Evolutionary conservation across 2,888 invertebrate genomes (phyloP).

Genomic region (Dendrolimus houi): DNA sequence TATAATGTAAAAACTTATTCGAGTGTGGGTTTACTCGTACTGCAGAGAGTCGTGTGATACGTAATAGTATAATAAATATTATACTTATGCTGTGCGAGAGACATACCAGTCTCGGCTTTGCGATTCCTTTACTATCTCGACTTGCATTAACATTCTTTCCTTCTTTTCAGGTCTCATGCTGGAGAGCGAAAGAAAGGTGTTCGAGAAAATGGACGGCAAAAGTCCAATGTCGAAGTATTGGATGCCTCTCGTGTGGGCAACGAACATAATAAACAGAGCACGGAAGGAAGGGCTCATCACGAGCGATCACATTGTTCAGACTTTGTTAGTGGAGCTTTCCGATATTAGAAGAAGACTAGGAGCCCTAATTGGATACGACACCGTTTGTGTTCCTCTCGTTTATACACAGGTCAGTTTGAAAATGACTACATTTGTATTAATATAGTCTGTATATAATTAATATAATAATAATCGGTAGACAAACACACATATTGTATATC

Average conservation of each 20-base stretch:
- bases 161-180: constrained; percentile 85
- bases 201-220: constrained; percentile 92
- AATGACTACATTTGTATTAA: not conserved
- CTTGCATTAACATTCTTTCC: constrained; percentile 11
- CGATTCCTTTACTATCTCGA: not conserved
- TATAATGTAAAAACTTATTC: too few species aligned
- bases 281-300: constrained; percentile 89
- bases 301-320: constrained; percentile 95
- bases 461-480: too few species aligned
- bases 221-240: constrained; percentile 93
- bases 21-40: too few species aligned
- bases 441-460: too few species aligned
- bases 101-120: not conserved
- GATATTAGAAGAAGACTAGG: constrained; percentile 90
- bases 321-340: constrained; percentile 90
- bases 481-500: too few species aligned
- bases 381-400: constrained; percentile 93
- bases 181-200: constrained; percentile 93
- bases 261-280: constrained; percentile 92
- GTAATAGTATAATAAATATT: not conserved
- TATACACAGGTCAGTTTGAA: constrained; percentile 86
- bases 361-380: constrained; percentile 92
- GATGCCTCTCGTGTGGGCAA: constrained; percentile 96
- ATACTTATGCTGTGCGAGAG: too few species aligned
- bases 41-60: not conserved